Conservation (phyloP, 23 tunicate genomes). For the Aplidium turbinatum region DNA sequence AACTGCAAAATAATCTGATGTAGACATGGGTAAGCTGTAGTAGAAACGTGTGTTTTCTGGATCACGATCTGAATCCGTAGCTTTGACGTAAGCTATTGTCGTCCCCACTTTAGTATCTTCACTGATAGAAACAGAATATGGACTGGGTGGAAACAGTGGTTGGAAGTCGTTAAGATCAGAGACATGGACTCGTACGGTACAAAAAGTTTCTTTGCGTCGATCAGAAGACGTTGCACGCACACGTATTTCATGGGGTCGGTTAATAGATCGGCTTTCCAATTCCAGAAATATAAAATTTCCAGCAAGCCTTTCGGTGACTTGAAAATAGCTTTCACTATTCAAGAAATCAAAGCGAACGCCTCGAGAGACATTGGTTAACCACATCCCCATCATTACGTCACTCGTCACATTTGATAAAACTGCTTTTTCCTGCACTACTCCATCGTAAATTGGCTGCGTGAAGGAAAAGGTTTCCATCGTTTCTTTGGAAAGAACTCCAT, state of each 20-base stretch:
- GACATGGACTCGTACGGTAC: constrained; percentile 46
- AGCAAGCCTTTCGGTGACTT: constrained; percentile 2
- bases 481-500: too few species aligned
- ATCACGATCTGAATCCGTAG: constrained; percentile 62
- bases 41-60: constrained; percentile 48
- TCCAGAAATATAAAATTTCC: constrained; percentile 64
- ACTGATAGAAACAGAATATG: constrained; percentile 38
- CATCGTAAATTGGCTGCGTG: constrained; percentile 27
- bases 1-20: constrained; percentile 60
- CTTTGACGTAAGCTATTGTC: constrained; percentile 32
- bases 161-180: constrained; percentile 52
- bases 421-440: constrained; percentile 21
- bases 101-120: constrained; percentile 63
- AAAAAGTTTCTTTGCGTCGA: constrained; percentile 16
- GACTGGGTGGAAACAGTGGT: constrained; percentile 50
- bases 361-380: constrained; percentile 2
- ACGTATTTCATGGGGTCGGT: constrained; percentile 1
- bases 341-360: constrained; percentile 19
- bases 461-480: too few species aligned
- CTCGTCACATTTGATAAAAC: constrained; percentile 9
- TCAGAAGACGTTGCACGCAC: constrained; percentile 41
- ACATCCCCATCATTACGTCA: constrained; percentile 44
- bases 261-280: constrained; percentile 23
- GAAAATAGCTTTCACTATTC: neutral
- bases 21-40: constrained; percentile 36